phyloP scores from a whole-genome alignment of 2,113 vertebrate species.

The Irena cyanogastra region DNA sequence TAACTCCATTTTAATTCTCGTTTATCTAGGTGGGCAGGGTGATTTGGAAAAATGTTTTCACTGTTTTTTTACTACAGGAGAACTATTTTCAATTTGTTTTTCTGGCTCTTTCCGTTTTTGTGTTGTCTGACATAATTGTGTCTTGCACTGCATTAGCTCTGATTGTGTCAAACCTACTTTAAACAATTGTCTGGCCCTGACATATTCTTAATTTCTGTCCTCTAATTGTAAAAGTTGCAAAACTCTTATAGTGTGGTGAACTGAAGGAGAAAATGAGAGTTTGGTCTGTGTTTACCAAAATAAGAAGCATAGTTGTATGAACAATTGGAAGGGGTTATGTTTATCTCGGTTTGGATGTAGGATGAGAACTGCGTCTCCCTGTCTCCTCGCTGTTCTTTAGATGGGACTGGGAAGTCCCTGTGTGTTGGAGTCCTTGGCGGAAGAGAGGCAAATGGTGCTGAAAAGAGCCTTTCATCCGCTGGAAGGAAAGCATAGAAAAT shows the following conservation, averaged over 20 bases:
- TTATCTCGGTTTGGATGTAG: background rate
- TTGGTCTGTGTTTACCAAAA: background rate
- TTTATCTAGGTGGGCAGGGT: background rate
- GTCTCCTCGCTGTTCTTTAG: fast-evolving
- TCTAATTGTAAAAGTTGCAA: background rate
- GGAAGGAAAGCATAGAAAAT: background rate
- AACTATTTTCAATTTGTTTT: background rate
- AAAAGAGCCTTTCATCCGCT: background rate
- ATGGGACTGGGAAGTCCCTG: background rate
- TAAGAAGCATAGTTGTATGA: background rate
- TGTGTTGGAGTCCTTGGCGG: background rate
- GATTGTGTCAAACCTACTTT: background rate
- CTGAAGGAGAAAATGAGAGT: background rate
- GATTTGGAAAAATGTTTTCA: background rate
- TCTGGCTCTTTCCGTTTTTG: background rate
- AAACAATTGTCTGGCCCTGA: background rate
- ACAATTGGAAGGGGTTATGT: background rate
- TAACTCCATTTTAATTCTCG: background rate
- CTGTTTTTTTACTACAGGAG: background rate
- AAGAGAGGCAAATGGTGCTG: background rate
- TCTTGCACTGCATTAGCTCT: background rate
- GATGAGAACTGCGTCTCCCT: background rate
- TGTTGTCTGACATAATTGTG: background rate
- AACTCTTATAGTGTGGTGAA: background rate
- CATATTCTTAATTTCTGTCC: background rate